Conservation (phyloP, 2,797 vertebrate genomes). For the Phataginus tetradactyla region DNA sequence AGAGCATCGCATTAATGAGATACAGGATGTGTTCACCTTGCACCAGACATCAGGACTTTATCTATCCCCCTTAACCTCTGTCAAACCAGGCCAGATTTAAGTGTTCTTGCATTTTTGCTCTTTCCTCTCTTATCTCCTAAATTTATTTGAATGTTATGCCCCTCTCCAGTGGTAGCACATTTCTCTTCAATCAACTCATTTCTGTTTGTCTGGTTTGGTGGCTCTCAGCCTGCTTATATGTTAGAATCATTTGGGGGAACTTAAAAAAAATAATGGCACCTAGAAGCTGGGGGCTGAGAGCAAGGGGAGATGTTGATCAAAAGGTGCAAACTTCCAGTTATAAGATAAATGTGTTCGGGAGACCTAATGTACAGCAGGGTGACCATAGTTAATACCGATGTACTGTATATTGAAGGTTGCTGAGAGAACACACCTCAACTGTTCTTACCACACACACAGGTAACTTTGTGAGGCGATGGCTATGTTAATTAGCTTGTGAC, state of each 20-base stretch:
- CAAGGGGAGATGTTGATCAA: neutral
- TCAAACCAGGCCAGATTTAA: neutral
- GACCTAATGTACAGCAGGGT: neutral
- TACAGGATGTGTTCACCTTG: rapidly evolving
- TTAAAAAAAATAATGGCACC: neutral
- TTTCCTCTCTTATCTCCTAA: neutral
- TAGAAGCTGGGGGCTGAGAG: neutral
- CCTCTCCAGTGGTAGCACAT: neutral
- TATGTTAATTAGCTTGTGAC: neutral
- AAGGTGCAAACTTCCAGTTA: neutral
- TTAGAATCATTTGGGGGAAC: neutral
- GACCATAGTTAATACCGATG: neutral
- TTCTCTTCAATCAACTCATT: neutral
- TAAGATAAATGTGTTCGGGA: neutral
- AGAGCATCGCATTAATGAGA: neutral
- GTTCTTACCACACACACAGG: neutral
- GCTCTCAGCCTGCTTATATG: neutral
- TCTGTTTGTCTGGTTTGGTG: neutral
- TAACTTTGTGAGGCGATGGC: neutral
- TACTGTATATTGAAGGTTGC: neutral
- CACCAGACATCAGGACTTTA: neutral
- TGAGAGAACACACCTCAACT: neutral
- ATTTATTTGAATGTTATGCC: neutral
- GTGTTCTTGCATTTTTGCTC: neutral
- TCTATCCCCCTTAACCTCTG: neutral